Evolutionary conservation across 2,113 vertebrate genomes (phyloP).

Genomic region (Pycnonotus jocosus): DNA sequence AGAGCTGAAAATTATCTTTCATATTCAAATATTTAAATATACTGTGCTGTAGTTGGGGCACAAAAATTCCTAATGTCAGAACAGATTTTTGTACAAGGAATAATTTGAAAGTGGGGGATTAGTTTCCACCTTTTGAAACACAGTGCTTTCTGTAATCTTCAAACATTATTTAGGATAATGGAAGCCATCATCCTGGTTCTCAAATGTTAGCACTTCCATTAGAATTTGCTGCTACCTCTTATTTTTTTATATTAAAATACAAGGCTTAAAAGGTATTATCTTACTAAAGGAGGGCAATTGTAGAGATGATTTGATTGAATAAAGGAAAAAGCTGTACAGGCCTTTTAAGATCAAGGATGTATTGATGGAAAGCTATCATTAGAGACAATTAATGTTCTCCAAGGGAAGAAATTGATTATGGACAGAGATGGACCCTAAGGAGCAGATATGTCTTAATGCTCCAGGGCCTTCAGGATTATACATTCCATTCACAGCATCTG

Average conservation of each 20-base stretch:
- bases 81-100: conserved; percentile 75
- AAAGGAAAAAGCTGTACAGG: conserved; percentile 81
- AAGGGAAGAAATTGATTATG: conserved; percentile 90
- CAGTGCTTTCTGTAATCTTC: conserved; percentile 84
- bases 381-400: conserved; percentile 92
- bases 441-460: conserved; percentile 81
- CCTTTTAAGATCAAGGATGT: conserved; percentile 91
- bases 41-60: conserved; percentile 49
- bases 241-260: conserved; percentile 94
- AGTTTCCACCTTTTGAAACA: conserved; percentile 83
- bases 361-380: conserved; percentile 97
- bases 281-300: conserved; percentile 86
- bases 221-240: conserved; percentile 86
- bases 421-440: conserved; percentile 84
- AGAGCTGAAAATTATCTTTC: conserved; percentile 70
- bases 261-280: conserved; percentile 90
- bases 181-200: conserved; percentile 81
- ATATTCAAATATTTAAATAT: conserved; percentile 78
- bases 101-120: conserved; percentile 81
- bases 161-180: conserved; percentile 87
- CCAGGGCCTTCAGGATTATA: conserved; percentile 78
- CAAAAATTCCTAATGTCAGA: conserved; percentile 68
- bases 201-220: conserved; percentile 83
- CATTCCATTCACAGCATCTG: conserved; percentile 74
- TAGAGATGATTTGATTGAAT: conserved; percentile 93